Percentiles rank a stretch among this genome's conserved stretches.
phyloP scores from a whole-genome alignment of 1,140 invertebrate species.

The Drosophila santomea region DNA sequence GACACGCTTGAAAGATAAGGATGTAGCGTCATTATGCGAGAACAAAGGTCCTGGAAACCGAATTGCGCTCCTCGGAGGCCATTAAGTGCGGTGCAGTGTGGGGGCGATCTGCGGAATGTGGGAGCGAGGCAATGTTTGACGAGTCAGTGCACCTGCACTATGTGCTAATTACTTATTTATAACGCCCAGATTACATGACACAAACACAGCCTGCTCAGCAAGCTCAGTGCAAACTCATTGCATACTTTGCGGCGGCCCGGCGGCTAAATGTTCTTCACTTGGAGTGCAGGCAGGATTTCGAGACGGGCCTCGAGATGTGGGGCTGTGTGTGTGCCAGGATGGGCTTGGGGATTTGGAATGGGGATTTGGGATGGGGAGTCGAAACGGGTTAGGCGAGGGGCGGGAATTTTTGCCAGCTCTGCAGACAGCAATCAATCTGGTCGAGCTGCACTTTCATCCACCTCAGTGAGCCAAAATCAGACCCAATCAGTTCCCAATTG shows the following conservation, averaged over 20 bases:
- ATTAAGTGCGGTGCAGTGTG: conserved; percentile 31
- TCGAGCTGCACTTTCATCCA: conserved; percentile 23
- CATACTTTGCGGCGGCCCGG: conserved; percentile 35
- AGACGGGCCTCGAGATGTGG: conserved; percentile 11
- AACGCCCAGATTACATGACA: conserved; percentile 46
- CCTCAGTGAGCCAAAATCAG: conserved; percentile 28
- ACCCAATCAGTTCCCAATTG: conserved; percentile 62
- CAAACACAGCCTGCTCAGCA: conserved; percentile 14
- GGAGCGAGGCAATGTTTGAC: conserved; percentile 18
- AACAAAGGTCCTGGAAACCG: conserved; percentile 45
- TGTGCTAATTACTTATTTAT: conserved; percentile 69
- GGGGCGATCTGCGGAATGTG: background rate
- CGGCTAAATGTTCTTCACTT: conserved; percentile 12
- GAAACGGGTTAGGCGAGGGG: background rate
- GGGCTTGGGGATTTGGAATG: background rate
- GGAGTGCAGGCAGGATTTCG: conserved; percentile 20
- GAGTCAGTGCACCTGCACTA: conserved; percentile 45
- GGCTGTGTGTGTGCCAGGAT: background rate
- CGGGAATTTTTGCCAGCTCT: conserved; percentile 8
- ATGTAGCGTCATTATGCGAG: conserved; percentile 40
- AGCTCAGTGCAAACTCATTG: conserved; percentile 16
- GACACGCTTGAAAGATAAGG: conserved; percentile 12
- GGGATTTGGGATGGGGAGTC: no score
- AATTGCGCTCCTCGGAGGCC: conserved; percentile 50
- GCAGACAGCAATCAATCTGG: conserved; percentile 48